A percentile compares a stretch with the other conserved stretches of the same genome.
These are phyloP conservation scores for Dallia pectoralis DNA, from an alignment of 2,797 vertebrate genomes.

Conservation along the genomic window DNA sequence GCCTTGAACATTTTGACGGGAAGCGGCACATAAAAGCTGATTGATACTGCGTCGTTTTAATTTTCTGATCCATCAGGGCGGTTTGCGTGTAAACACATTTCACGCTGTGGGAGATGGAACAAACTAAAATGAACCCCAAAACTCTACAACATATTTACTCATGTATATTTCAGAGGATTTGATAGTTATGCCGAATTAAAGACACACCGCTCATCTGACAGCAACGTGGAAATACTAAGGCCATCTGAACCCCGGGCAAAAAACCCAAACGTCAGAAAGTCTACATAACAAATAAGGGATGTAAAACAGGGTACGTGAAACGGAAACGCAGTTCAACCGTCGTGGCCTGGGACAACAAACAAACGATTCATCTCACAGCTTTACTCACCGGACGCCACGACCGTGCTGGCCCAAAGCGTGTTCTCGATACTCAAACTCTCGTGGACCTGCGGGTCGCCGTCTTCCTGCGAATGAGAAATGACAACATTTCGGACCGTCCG, in stretches of 20 bases:
- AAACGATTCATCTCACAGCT: neutral
- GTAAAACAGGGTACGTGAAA: neutral
- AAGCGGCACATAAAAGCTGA: slow-evolving; percentile 69
- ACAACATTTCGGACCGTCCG: neutral
- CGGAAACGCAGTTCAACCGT: neutral
- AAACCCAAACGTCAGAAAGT: no score
- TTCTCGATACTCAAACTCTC: slow-evolving; percentile 97
- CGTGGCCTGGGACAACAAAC: neutral
- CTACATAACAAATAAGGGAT: no score
- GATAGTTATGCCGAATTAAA: neutral
- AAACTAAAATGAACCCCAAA: no score
- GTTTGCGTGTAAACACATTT: slow-evolving; percentile 38
- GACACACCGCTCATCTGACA: no score
- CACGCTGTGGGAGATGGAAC: no score
- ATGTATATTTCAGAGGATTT: slow-evolving; percentile 1
- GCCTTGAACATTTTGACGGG: slow-evolving; percentile 55
- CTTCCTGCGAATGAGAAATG: slow-evolving; percentile 78
- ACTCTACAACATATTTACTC: no score
- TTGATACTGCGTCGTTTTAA: slow-evolving; percentile 72
- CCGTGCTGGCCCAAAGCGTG: slow-evolving; percentile 94
- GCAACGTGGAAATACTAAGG: no score
- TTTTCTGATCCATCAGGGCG: slow-evolving; percentile 74
- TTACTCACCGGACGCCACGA: slow-evolving; percentile 91
- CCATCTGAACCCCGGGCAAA: no score
- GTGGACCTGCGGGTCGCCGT: slow-evolving; percentile 86